Conservation (phyloP, 1,140 invertebrate species). For the Zaprionus tsacasi region DNA sequence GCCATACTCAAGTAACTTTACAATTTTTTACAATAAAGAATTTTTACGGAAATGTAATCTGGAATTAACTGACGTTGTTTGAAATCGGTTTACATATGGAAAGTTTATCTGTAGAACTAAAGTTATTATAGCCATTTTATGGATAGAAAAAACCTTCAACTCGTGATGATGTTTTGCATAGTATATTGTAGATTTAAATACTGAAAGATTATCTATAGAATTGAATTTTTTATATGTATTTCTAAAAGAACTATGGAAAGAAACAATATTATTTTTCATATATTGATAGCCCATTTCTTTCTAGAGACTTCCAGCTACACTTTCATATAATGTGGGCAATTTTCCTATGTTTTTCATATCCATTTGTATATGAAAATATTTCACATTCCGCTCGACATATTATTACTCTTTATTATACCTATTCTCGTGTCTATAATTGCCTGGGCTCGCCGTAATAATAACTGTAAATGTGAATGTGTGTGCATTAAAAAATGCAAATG, state of each 20-base stretch:
- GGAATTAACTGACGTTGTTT: conserved; percentile 9
- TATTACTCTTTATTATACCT: conserved; percentile 9
- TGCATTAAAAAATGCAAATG: conserved; percentile 61
- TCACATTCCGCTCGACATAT: not conserved
- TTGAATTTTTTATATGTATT: too few species aligned
- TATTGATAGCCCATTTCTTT: too few species aligned
- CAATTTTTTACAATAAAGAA: conserved; percentile 17
- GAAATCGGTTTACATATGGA: not conserved
- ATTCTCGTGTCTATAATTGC: conserved; percentile 23
- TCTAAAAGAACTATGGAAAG: not conserved
- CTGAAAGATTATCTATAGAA: not conserved
- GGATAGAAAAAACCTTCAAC: not conserved
- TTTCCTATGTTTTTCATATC: not conserved
- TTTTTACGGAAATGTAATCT: not conserved
- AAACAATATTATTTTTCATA: too few species aligned
- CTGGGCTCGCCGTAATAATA: conserved; percentile 50
- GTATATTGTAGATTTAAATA: not conserved
- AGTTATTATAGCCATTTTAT: not conserved
- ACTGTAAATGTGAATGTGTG: conserved; percentile 59
- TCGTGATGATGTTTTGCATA: not conserved
- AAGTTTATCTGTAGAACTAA: not conserved
- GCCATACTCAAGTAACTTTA: conserved; percentile 26
- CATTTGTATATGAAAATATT: conserved; percentile 3
- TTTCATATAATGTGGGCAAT: too few species aligned
- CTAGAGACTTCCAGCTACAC: too few species aligned